Conservation (phyloP, 2,888 invertebrate genomes). For the Lochmaea capreae region DNA sequence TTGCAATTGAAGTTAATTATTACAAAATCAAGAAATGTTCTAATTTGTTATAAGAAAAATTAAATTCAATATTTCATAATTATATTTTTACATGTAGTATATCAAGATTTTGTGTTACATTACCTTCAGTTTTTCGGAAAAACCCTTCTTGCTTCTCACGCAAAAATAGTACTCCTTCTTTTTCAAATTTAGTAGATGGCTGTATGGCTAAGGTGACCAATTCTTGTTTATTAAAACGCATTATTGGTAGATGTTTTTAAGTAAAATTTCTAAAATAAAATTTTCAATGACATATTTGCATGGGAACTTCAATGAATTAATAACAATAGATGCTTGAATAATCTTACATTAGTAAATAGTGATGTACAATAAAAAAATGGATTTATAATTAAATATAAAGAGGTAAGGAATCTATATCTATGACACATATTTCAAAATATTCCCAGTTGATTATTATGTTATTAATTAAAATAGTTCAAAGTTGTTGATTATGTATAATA, state of each 20-base stretch:
- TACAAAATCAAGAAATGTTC: too few relatives aligned
- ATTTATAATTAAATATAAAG: too few relatives aligned
- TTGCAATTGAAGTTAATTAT: too few relatives aligned
- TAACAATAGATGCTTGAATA: too few relatives aligned
- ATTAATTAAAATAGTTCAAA: too few relatives aligned
- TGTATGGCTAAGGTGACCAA: slow-evolving; percentile 86
- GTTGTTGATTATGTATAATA: too few relatives aligned
- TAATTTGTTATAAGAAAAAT: background rate
- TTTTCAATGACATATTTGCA: background rate
- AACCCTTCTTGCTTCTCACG: slow-evolving; percentile 92
- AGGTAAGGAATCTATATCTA: too few relatives aligned
- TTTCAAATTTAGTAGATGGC: slow-evolving; percentile 89
- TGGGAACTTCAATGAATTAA: too few relatives aligned
- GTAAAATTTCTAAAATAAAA: slow-evolving; percentile 1
- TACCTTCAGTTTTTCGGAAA: slow-evolving; percentile 92
- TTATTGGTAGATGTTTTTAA: slow-evolving; percentile 58
- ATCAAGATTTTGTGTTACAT: slow-evolving; percentile 47
- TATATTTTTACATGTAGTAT: background rate
- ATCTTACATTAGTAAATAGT: too few relatives aligned
- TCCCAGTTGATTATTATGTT: too few relatives aligned
- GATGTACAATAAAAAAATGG: too few relatives aligned
- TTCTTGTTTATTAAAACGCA: slow-evolving; percentile 94
- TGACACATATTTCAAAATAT: too few relatives aligned
- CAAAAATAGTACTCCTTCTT: slow-evolving; percentile 88
- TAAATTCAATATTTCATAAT: background rate